Evolutionary conservation across 2,113 vertebrate genomes (phyloP), one percentile per base, ranked within the genome.

Genomic region (Oreocharis arfaki): DNA sequence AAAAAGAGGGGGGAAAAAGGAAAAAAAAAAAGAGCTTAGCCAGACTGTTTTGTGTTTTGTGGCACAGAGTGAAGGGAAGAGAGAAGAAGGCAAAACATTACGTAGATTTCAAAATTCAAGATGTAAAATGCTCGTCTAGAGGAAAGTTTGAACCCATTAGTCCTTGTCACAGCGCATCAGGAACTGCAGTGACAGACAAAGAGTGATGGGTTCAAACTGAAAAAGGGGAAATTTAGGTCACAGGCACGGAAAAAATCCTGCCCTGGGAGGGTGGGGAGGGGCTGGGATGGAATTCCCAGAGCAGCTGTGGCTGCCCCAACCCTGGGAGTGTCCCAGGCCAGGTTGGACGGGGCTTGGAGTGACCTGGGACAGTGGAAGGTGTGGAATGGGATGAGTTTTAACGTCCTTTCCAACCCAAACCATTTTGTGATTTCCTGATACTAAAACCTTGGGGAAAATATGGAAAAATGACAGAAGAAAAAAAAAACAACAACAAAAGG

Each of bases 391-490:
- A 20, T 39, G 64, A 22, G 30, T 14, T 79, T 32, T 41, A 32
- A 49, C 1, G 13, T 41, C 49, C 30, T 4, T 49, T n/a, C 30
- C 35, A 56, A 18, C 9, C 35, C 35, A 71, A 79, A 63, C 8
- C 20, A 41, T 79, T 35, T 10, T 17, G 28, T n/a, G 39, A 46
- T 53, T 47, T 39, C 30, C 9, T 24, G 16, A 35, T 35, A 32
- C 11, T 21, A 15, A 71, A 60, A 47, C 37, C 5, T 32, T 59
- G 46, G 19, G 13, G 2, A 41, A 68, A 70, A 84, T 88, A 33
- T 3, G 3, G 10, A 12, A 46, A 79, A 61, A 33, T 0, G 0
- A 9, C 10, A 16, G 39, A n/a, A n/a, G n/a, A n/a, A n/a, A n/a
- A n/a, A n/a, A n/a, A n/a, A n/a, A n/a, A n/a, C n/a, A n/a, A n/a